phyloP scores from a whole-genome alignment of 2,888 invertebrate genomes.

The Cheilosia soror region DNA sequence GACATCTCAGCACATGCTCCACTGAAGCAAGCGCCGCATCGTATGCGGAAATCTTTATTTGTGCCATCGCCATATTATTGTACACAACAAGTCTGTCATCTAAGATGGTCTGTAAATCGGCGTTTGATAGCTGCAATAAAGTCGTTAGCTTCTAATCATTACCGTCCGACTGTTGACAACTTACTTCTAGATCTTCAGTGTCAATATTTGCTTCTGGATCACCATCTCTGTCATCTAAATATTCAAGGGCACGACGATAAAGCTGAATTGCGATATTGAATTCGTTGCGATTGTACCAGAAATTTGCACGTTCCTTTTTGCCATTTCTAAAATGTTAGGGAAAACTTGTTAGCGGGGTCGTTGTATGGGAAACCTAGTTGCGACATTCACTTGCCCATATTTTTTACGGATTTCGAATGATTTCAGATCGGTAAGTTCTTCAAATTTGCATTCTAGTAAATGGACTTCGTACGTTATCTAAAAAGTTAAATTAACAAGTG shows the following conservation, averaged over 20 bases:
- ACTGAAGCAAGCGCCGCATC: conserved; percentile 94
- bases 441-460: conserved; percentile 87
- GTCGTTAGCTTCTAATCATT: conserved; percentile 1
- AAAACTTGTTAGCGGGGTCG: neutral
- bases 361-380: neutral
- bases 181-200: conserved; percentile 83
- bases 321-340: conserved; percentile 85
- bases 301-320: conserved; percentile 94
- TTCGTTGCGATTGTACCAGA: conserved; percentile 94
- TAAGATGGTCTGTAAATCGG: conserved; percentile 87
- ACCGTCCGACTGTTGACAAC: neutral
- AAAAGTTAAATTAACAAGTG: conserved; percentile 19
- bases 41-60: conserved; percentile 93
- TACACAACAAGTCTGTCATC: conserved; percentile 93
- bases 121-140: conserved; percentile 84
- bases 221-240: conserved; percentile 89
- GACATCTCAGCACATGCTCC: conserved; percentile 91
- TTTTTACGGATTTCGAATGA: conserved; percentile 88
- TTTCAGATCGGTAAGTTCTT: conserved; percentile 88
- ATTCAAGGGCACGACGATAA: conserved; percentile 93
- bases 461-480: conserved; percentile 87
- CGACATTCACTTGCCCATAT: conserved; percentile 87
- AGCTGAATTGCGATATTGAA: conserved; percentile 92
- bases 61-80: conserved; percentile 96
- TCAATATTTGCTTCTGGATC: conserved; percentile 86